A percentile compares a stretch with the other conserved stretches of the same genome.
Evolutionary conservation across 2,113 vertebrate genomes (phyloP).

Genomic region (Alethe castanea): DNA sequence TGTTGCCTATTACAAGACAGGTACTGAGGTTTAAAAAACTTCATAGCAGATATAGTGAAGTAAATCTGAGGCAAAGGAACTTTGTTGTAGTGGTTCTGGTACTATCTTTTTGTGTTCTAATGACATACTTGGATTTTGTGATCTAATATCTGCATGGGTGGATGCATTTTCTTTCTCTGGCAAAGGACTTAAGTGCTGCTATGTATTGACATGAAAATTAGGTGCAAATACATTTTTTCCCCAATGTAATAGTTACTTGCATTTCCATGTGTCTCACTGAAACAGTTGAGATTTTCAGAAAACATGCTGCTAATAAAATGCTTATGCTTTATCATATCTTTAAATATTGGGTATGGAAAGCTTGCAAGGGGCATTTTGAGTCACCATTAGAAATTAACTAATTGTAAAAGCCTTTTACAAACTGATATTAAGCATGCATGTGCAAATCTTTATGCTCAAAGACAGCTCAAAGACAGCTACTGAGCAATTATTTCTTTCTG

Average conservation of each 20-base stretch:
- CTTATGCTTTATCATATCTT: neutral
- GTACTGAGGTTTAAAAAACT: neutral
- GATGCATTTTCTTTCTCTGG: neutral
- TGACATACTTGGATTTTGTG: neutral
- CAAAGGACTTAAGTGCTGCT: neutral
- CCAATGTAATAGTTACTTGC: neutral
- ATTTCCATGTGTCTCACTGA: neutral
- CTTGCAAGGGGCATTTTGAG: neutral
- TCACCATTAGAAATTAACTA: neutral
- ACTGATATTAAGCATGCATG: neutral
- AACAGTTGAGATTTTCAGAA: neutral
- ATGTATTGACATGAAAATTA: neutral
- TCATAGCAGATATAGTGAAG: neutral
- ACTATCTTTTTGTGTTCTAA: neutral
- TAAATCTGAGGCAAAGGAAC: neutral
- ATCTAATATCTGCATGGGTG: neutral
- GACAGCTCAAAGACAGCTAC: neutral
- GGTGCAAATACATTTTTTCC: neutral
- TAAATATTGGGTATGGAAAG: neutral
- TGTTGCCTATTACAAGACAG: neutral
- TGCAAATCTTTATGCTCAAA: neutral
- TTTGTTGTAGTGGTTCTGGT: neutral
- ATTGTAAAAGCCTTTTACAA: neutral
- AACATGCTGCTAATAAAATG: neutral
- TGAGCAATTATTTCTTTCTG: neutral